These are phyloP conservation scores for cattle (Bos taurus) DNA, from an alignment of 2,113 vertebrate genomes.

Conservation along the genomic window ARS-UCD2.0 NC_037330.1:107166501-107167000, in stretches of 20 bases:
- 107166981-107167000: neutral
- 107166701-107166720: neutral
- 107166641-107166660: neutral
- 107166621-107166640: neutral
- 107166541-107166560: neutral
- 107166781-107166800: neutral
- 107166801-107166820: neutral
- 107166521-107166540: neutral
- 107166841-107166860: neutral
- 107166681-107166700: neutral
- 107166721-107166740: neutral
- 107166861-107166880: neutral
- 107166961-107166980: neutral
- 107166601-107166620: neutral
- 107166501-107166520: neutral
- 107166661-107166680: neutral
- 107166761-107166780: neutral
- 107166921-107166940: neutral
- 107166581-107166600: neutral
- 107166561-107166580: neutral
- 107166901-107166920: neutral
- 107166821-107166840: neutral
- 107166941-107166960: neutral
- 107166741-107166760: neutral
- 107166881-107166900: neutral